Evolutionary conservation across 2,797 vertebrate species (phyloP).

Genomic region (Clarias pachynema): DNA sequence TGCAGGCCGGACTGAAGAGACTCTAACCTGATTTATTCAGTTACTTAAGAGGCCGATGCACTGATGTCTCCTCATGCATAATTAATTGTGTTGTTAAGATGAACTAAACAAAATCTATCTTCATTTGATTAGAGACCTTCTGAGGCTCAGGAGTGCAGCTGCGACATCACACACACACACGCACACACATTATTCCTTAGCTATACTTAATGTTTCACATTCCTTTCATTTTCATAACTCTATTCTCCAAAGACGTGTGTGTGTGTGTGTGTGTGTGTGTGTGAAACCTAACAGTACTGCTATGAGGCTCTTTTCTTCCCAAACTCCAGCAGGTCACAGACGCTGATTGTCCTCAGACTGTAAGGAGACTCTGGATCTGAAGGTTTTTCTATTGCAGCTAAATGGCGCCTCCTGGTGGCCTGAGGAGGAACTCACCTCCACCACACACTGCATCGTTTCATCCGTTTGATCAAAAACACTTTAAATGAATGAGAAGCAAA

Average conservation of each 20-base stretch:
- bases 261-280: not conserved
- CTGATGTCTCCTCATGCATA: constrained; percentile 96
- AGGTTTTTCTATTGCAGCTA: not conserved
- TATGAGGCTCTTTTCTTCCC: not conserved
- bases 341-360: not conserved
- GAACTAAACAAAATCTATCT: constrained; percentile 93
- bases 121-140: constrained; percentile 94
- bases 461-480: not conserved
- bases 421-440: too few relatives aligned
- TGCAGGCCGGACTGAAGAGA: constrained; percentile 74
- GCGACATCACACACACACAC: constrained; percentile 58
- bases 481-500: not conserved
- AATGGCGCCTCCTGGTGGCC: constrained; percentile 59
- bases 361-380: too few relatives aligned
- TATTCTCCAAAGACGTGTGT: not conserved
- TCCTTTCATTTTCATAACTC: not conserved
- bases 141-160: constrained; percentile 82
- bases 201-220: not conserved
- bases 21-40: constrained; percentile 89
- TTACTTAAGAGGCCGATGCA: constrained; percentile 79
- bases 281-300: not conserved
- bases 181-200: not conserved
- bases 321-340: not conserved
- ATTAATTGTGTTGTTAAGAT: constrained; percentile 90
- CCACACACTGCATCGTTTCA: not conserved